phyloP scores from a whole-genome alignment of 2,888 invertebrate species.

The Caradrina clavipalpis region DNA sequence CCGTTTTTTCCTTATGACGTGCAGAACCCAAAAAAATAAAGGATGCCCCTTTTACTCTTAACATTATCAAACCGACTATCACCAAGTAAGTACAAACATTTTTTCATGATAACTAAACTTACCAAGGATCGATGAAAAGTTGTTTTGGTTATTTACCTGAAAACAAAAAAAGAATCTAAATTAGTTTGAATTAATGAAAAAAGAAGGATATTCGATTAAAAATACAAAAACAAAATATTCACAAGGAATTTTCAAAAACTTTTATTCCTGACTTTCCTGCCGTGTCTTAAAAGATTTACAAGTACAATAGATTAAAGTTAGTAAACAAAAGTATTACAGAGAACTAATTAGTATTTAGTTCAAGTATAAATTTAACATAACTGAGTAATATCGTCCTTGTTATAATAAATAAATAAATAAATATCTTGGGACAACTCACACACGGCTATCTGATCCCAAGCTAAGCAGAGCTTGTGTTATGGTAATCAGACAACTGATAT shows the following conservation, averaged over 20 bases:
- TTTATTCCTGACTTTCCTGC: neutral
- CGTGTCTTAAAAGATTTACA: neutral
- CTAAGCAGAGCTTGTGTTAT: no score
- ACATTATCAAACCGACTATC: neutral
- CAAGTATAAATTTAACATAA: slow-evolving; percentile 30
- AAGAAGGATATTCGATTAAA: no score
- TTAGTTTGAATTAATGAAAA: slow-evolving; percentile 7
- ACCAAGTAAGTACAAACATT: neutral
- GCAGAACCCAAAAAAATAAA: neutral
- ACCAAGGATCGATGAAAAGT: slow-evolving; percentile 13
- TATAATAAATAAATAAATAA: no score
- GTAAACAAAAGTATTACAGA: neutral
- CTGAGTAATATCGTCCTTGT: slow-evolving; percentile 10
- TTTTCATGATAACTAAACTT: slow-evolving; percentile 1
- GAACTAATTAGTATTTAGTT: slow-evolving; percentile 8
- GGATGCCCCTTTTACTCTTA: no score
- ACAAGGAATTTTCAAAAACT: neutral
- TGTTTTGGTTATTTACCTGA: slow-evolving; percentile 46
- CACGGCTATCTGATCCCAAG: no score
- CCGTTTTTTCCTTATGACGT: no score
- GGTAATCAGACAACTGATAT: no score
- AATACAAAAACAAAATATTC: no score
- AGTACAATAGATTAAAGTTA: neutral
- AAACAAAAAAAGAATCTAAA: slow-evolving; percentile 33
- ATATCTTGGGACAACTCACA: no score